Conservation (phyloP, 1,140 invertebrate genomes). For the Temnothorax curvispinosus region DNA sequence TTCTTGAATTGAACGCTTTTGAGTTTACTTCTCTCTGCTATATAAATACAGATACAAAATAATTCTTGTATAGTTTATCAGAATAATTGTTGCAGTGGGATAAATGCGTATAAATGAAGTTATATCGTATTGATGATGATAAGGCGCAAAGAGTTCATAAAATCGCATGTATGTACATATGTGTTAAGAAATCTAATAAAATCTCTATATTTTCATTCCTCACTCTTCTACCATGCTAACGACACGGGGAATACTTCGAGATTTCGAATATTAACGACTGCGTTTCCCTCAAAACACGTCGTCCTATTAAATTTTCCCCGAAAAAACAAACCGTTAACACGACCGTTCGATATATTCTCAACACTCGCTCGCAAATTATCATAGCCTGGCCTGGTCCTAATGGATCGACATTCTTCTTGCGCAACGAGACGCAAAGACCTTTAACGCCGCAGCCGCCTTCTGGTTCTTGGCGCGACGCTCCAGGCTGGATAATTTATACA, state of each 20-base stretch:
- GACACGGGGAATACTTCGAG: not conserved
- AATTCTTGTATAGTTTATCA: not conserved
- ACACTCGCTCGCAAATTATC: constrained; percentile 15
- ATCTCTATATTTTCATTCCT: not conserved
- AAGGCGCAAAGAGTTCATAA: not conserved
- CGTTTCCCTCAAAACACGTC: constrained; percentile 2
- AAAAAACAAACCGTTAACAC: constrained; percentile 1
- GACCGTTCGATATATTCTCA: constrained; percentile 38
- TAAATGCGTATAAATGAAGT: not conserved
- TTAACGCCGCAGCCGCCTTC: constrained; percentile 65
- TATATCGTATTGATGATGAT: not conserved
- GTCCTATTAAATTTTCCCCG: not conserved
- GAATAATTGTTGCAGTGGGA: not conserved
- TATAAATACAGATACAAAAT: not conserved
- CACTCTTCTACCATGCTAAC: not conserved
- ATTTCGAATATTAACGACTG: not conserved
- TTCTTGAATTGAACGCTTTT: not conserved
- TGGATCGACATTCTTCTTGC: constrained; percentile 74
- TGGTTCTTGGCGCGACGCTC: constrained; percentile 43
- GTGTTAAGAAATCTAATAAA: constrained; percentile 5
- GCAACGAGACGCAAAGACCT: constrained; percentile 74
- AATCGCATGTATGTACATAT: not conserved
- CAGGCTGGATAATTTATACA: constrained; percentile 52
- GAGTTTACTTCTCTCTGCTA: not conserved
- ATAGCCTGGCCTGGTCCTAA: constrained; percentile 63